These are phyloP conservation scores for Rhynchotus rufescens DNA, from an alignment of 2,797 vertebrate genomes.

Conservation along the genomic window DNA sequence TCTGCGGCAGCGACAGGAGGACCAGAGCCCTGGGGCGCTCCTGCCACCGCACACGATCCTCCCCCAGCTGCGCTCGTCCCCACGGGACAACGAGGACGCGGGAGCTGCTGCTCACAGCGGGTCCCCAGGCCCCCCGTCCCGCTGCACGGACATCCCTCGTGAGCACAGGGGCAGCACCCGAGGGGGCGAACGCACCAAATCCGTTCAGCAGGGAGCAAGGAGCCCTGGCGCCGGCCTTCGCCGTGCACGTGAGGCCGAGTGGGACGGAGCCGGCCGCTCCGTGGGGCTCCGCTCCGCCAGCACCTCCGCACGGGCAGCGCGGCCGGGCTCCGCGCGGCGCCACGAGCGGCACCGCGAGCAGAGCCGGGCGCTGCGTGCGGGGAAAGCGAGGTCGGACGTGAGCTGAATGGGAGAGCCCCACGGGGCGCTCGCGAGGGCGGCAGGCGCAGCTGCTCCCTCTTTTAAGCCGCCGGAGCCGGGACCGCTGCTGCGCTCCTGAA, in stretches of 20 bases:
- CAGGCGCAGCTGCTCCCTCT: conserved; percentile 36
- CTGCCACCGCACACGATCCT: fast-evolving
- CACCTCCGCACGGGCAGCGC: background rate
- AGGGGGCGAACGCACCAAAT: fast-evolving
- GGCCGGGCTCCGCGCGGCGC: background rate
- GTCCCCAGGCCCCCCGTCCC: too few relatives aligned
- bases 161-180: fast-evolving
- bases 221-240: background rate
- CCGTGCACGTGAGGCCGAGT: too few relatives aligned
- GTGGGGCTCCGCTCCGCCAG: too few relatives aligned
- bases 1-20: background rate
- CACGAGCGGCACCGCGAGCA: background rate
- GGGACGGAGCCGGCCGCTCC: too few relatives aligned
- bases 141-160: too few relatives aligned
- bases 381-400: conserved; percentile 40
- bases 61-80: fast-evolving
- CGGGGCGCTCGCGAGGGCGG: background rate
- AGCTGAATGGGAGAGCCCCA: conserved; percentile 56
- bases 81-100: fast-evolving
- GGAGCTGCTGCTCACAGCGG: background rate
- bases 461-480: conserved; percentile 19
- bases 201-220: background rate
- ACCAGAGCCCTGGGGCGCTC: background rate
- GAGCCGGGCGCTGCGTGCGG: background rate
- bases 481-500: background rate